phyloP scores from a whole-genome alignment of 2,888 invertebrate genomes.

The Latrodectus hesperus region DNA sequence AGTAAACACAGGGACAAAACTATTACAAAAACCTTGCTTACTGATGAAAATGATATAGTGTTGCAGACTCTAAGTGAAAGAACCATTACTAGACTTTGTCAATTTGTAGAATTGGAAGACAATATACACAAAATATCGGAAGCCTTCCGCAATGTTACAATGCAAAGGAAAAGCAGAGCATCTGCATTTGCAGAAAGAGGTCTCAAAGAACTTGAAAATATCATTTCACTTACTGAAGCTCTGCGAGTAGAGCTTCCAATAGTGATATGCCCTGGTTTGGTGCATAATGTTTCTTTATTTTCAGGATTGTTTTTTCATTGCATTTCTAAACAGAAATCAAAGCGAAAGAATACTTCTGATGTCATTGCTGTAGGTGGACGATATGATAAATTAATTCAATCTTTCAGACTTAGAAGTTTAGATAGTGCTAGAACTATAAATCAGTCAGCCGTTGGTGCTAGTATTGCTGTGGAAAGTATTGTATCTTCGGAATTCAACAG shows the following conservation, averaged over 20 bases:
- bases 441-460: slow-evolving; percentile 86
- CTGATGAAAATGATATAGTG: slow-evolving; percentile 18
- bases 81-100: slow-evolving; percentile 78
- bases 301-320: slow-evolving; percentile 83
- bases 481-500: slow-evolving; percentile 79
- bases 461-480: slow-evolving; percentile 87
- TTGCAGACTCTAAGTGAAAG: slow-evolving; percentile 73
- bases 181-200: slow-evolving; percentile 82
- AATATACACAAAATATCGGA: slow-evolving; percentile 80
- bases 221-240: slow-evolving; percentile 82
- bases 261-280: slow-evolving; percentile 79
- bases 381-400: slow-evolving; percentile 85
- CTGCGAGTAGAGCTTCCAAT: slow-evolving; percentile 83
- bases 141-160: slow-evolving; percentile 79
- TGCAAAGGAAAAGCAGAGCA: slow-evolving; percentile 83
- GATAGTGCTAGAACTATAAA: slow-evolving; percentile 72
- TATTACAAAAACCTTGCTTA: slow-evolving; percentile 39
- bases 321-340: slow-evolving; percentile 79
- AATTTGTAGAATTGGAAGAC: slow-evolving; percentile 82
- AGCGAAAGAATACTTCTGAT: slow-evolving; percentile 78
- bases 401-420: slow-evolving; percentile 60
- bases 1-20: slow-evolving; percentile 59
- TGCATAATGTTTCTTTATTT: slow-evolving; percentile 80
- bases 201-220: slow-evolving; percentile 83
- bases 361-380: slow-evolving; percentile 92